Conservation (phyloP, 2,888 invertebrate genomes). For the Cinara cedri region DNA sequence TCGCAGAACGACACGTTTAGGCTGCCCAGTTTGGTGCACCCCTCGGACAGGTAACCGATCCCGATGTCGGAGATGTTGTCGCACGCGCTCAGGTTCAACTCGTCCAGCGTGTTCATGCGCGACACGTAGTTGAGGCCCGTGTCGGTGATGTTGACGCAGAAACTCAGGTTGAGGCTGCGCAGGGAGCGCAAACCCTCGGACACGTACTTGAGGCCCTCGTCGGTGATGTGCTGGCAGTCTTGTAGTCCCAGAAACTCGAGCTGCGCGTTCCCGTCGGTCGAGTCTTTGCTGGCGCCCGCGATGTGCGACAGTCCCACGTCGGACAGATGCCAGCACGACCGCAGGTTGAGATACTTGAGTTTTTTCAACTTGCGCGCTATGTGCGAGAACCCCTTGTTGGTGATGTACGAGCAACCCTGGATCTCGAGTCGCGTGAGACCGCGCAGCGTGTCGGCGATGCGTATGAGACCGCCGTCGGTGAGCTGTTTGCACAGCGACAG, state of each 20-base stretch:
- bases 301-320: constrained; percentile 78
- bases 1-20: constrained; percentile 95
- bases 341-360: constrained; percentile 81
- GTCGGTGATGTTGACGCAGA: constrained; percentile 94
- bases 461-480: constrained; percentile 84
- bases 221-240: constrained; percentile 92
- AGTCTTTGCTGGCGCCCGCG: constrained; percentile 70
- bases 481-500: constrained; percentile 93
- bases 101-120: constrained; percentile 80
- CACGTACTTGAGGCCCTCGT: constrained; percentile 86
- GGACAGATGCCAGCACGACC: constrained; percentile 91
- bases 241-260: constrained; percentile 87
- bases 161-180: constrained; percentile 88
- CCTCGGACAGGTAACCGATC: constrained; percentile 89
- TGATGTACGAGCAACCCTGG: constrained; percentile 90
- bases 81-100: constrained; percentile 88
- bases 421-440: constrained; percentile 87
- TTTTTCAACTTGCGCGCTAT: constrained; percentile 88
- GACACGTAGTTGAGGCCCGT: constrained; percentile 87
- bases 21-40: constrained; percentile 79
- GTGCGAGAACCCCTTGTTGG: constrained; percentile 83
- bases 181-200: constrained; percentile 81
- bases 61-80: constrained; percentile 93
- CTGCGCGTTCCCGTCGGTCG: constrained; percentile 72
- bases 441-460: constrained; percentile 83